Conservation (phyloP, 2,888 invertebrate species). For the Lepeophtheirus nordmannii region DNA sequence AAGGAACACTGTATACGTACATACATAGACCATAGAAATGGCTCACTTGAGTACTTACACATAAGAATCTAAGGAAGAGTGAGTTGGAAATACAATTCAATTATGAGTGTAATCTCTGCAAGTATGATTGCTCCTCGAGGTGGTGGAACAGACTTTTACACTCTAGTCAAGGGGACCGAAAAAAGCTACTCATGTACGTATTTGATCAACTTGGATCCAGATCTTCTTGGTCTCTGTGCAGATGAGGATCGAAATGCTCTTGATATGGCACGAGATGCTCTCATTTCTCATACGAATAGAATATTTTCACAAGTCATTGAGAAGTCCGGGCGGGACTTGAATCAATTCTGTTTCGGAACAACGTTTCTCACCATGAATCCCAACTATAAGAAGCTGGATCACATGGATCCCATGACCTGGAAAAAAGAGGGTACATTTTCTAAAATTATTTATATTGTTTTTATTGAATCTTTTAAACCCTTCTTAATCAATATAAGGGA, state of each 20-base stretch:
- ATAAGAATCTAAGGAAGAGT: not conserved
- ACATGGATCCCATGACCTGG: slow-evolving; percentile 25
- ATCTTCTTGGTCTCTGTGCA: slow-evolving; percentile 14
- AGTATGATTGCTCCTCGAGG: not conserved
- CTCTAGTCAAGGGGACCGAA: slow-evolving; percentile 15
- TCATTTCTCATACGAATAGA: slow-evolving; percentile 10
- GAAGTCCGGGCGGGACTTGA: slow-evolving; percentile 12
- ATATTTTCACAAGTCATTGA: slow-evolving; percentile 10
- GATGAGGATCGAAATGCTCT: not conserved
- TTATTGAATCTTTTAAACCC: not conserved
- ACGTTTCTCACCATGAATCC: slow-evolving; percentile 16
- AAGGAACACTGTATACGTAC: too few relatives aligned
- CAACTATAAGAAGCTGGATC: slow-evolving; percentile 14
- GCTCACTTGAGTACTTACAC: too few relatives aligned
- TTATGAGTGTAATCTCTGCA: not conserved
- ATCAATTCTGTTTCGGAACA: slow-evolving; percentile 22
- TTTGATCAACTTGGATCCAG: slow-evolving; percentile 21
- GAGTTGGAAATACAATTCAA: not conserved
- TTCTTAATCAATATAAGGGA: not conserved
- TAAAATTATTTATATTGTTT: not conserved
- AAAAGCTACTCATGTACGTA: slow-evolving; percentile 14
- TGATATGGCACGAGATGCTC: not conserved
- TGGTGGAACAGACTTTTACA: slow-evolving; percentile 13
- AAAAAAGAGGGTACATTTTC: slow-evolving; percentile 19
- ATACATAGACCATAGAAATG: too few relatives aligned